Conservation (phyloP, 1,140 invertebrate species). For the Panagrolaimus sp. region DNA sequence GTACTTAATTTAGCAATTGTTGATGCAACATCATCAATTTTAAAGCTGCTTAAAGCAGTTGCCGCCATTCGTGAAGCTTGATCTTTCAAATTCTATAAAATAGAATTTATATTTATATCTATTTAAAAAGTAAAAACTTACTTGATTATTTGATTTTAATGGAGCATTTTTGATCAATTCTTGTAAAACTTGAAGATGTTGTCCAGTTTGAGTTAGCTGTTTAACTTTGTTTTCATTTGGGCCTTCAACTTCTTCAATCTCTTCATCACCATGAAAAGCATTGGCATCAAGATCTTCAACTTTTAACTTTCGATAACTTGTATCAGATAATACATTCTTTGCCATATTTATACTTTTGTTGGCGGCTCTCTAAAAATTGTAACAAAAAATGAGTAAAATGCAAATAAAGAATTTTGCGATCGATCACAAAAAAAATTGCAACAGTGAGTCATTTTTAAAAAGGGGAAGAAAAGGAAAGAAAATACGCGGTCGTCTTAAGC, state of each 20-base stretch:
- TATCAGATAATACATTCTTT: too few relatives aligned
- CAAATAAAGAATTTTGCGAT: too few relatives aligned
- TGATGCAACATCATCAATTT: not conserved
- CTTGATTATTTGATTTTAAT: not conserved
- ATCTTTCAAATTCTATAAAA: not conserved
- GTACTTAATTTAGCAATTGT: not conserved
- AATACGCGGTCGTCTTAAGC: too few relatives aligned
- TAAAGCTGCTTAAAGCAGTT: not conserved
- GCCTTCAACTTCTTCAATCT: not conserved
- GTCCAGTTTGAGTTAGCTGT: not conserved
- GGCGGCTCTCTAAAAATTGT: too few relatives aligned
- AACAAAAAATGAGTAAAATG: too few relatives aligned
- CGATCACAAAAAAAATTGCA: too few relatives aligned
- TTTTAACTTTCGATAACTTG: too few relatives aligned
- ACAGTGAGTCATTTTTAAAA: too few relatives aligned
- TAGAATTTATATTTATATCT: not conserved
- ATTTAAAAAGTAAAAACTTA: not conserved
- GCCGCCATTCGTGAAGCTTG: conserved; percentile 1
- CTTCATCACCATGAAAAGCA: too few relatives aligned
- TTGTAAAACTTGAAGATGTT: not conserved
- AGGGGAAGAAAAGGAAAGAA: too few relatives aligned
- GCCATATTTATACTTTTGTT: too few relatives aligned
- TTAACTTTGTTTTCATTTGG: not conserved
- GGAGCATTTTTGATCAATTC: not conserved
- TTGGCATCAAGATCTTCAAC: too few relatives aligned